phyloP scores from a whole-genome alignment of 1,140 invertebrate species.

The Teleogryllus occipitalis region DNA sequence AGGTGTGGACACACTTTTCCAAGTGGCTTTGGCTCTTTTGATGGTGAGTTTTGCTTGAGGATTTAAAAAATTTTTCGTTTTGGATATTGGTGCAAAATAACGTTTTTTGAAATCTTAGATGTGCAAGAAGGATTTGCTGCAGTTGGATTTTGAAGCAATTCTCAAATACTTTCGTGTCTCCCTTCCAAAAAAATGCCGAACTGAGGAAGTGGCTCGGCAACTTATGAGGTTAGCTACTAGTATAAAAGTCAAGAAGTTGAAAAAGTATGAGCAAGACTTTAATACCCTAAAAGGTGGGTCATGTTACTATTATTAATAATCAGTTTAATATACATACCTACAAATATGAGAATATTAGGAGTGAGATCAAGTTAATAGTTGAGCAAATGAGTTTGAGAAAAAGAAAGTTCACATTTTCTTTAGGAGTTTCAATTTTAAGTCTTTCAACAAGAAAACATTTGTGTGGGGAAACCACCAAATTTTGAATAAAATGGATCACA shows the following conservation, averaged over 20 bases:
- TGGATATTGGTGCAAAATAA: background rate
- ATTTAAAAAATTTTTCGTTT: background rate
- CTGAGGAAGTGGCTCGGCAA: slow-evolving; percentile 77
- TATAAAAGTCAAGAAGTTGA: slow-evolving; percentile 88
- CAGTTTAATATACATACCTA: too few species aligned
- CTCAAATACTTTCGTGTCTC: slow-evolving; percentile 89
- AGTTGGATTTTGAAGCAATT: slow-evolving; percentile 92
- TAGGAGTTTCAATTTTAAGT: too few species aligned
- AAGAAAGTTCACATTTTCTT: too few species aligned
- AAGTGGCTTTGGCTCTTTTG: slow-evolving; percentile 88
- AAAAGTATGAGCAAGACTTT: slow-evolving; percentile 95
- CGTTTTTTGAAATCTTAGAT: slow-evolving; percentile 38
- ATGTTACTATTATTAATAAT: too few species aligned
- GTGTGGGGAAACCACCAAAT: too few species aligned
- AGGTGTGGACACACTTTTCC: slow-evolving; percentile 91
- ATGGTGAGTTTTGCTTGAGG: slow-evolving; percentile 49
- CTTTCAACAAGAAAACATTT: too few species aligned
- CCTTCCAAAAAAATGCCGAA: slow-evolving; percentile 91
- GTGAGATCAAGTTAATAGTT: too few species aligned
- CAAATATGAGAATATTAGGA: too few species aligned
- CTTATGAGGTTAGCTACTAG: slow-evolving; percentile 84
- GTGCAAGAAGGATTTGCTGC: slow-evolving; percentile 86
- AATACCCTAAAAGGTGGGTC: slow-evolving; percentile 63
- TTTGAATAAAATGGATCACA: too few species aligned
- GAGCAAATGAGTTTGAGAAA: too few species aligned